A percentile compares a stretch with the other conserved stretches of the same genome.
These are phyloP conservation scores for Micromys minutus DNA, from an alignment of 2,113 vertebrate species.

Conservation along the genomic window DNA sequence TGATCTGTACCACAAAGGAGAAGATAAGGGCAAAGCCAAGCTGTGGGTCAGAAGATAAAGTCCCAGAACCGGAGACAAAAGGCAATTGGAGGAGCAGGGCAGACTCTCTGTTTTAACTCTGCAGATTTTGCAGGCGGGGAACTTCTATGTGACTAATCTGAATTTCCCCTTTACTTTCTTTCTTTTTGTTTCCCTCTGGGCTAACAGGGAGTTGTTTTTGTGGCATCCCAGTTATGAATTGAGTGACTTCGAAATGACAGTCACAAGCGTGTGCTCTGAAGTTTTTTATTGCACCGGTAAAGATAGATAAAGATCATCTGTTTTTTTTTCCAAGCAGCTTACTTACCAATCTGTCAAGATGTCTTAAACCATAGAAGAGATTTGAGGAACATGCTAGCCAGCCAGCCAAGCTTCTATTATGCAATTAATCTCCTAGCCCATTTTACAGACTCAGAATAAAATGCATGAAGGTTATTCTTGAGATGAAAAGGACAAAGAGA, in stretches of 20 bases:
- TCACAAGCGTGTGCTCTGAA: constrained; percentile 64
- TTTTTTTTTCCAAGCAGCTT: background rate
- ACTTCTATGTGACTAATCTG: constrained; percentile 90
- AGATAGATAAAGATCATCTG: constrained; percentile 56
- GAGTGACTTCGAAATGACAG: constrained; percentile 80
- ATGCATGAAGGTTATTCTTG: background rate
- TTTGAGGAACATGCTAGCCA: constrained; percentile 3
- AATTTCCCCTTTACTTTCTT: constrained; percentile 87
- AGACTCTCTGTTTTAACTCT: constrained; percentile 81
- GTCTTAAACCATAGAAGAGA: constrained; percentile 17
- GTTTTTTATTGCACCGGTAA: constrained; percentile 70
- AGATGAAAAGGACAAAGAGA: constrained; percentile 15
- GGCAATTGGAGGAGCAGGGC: constrained; percentile 75
- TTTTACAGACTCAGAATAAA: background rate
- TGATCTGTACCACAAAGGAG: constrained; percentile 30
- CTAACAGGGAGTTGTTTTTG: constrained; percentile 85
- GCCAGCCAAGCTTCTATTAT: background rate
- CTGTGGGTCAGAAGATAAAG: constrained; percentile 40
- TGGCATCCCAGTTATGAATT: constrained; percentile 87
- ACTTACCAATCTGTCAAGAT: background rate
- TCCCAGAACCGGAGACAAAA: constrained; percentile 68
- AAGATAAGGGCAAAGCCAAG: background rate
- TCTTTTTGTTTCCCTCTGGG: constrained; percentile 78
- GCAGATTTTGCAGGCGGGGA: constrained; percentile 83
- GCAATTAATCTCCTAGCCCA: background rate